A percentile compares a stretch with the other conserved stretches of the same genome.
Conservation (phyloP, 2,888 invertebrate species). For the Lymantria monacha region DNA sequence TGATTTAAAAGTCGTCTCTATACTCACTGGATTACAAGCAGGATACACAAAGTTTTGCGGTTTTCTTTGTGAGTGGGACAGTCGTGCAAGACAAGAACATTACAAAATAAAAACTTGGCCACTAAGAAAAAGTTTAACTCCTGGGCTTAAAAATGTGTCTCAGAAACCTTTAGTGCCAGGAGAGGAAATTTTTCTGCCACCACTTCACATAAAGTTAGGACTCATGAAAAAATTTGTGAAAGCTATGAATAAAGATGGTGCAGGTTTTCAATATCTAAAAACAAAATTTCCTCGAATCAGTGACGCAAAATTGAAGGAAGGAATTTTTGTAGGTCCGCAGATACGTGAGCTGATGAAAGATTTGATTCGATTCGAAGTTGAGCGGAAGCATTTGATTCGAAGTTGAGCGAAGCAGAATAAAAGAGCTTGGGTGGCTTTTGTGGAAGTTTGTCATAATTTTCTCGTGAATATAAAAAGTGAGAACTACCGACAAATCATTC, state of each 20-base stretch:
- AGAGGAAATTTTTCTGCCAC: slow-evolving; percentile 13
- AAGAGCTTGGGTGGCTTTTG: not conserved
- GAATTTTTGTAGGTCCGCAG: not conserved
- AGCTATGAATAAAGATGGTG: slow-evolving; percentile 9
- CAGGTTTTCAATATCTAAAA: slow-evolving; percentile 7
- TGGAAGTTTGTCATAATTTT: not conserved
- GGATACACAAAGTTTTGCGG: slow-evolving; percentile 7
- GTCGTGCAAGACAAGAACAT: slow-evolving; percentile 1
- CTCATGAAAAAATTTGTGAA: slow-evolving; percentile 21
- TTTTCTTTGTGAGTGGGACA: slow-evolving; percentile 8
- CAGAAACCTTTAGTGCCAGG: not conserved
- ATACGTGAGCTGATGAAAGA: not conserved
- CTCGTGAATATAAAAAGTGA: not conserved
- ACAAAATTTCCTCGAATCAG: not conserved
- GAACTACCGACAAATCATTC: not conserved
- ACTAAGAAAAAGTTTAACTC: not conserved
- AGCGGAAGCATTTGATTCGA: not conserved
- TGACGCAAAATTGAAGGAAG: not conserved
- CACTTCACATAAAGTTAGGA: slow-evolving; percentile 18
- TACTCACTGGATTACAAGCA: slow-evolving; percentile 3
- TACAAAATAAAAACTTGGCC: not conserved
- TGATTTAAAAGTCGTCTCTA: slow-evolving; percentile 6
- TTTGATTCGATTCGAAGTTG: not conserved
- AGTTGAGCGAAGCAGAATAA: not conserved
- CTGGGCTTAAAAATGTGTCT: not conserved